Evolutionary conservation across 2,888 invertebrate genomes (phyloP), one percentile per base, ranked within the genome.

Genomic region (Stenchaetothrips biformis): DNA sequence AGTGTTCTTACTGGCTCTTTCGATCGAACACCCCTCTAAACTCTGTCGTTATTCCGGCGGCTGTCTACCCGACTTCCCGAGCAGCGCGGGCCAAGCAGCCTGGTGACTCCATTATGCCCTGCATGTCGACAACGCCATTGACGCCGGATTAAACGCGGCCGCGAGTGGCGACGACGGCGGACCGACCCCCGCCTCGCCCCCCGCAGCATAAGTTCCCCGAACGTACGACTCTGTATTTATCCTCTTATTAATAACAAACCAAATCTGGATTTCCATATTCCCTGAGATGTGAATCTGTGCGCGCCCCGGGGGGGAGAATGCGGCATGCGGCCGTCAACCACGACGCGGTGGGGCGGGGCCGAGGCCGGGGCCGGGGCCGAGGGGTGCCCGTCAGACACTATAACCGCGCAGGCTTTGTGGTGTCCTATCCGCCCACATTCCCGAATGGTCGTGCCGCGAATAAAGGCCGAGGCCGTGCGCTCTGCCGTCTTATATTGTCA

Each of bases 221-320:
- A 74, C 21, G 25, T 25, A 74, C 25, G 67, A 25, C 67, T 11
- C n/a, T 11, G 67, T 25, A 74, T 7, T 25, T 25, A 74, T 74
- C 67, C 67, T 74, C 67, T 74, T 74, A 74, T 74, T 74, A 74
- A 74, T 74, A 74, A 25, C 67, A 25, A 74, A 21, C 67, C 18
- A 74, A 74, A 74, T 74, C 67, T 74, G 67, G 67, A 74, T 74
- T 74, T 74, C 67, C 67, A 74, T 74, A 74, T 74, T 25, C 67
- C 3, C 21, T 74, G 67, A 25, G 67, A 74, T 74, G 25, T 74
- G 25, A 74, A 25, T 74, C 67, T 74, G 67, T 74, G 37, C 25
- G 67, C 67, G 11, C 67, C 67, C 9, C 11, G 25, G 67, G 25
- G 67, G 67, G 21, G 9, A 7, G 67, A 7, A 9, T 2, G 67